Evolutionary conservation across 2,888 invertebrate species (phyloP), one percentile per base, ranked within the genome.

Genomic region (Trichopoda pennipes): DNA sequence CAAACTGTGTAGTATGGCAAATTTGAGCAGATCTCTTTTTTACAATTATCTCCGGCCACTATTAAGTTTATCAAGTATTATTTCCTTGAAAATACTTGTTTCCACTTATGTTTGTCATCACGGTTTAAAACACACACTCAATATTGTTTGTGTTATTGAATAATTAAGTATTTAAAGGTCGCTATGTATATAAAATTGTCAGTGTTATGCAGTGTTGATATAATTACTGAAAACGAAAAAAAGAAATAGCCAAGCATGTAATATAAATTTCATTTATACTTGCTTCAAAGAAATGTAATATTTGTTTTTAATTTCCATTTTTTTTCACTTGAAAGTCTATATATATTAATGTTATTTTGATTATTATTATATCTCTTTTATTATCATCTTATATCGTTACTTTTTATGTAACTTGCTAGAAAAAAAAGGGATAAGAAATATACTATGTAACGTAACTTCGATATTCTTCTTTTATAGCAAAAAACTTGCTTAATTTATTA

Each of bases 131-230:
- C 23, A 8, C 38, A 19, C 16, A 44, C 14, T 14, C 23, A 23
- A 19, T 14, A 16, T 38, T 68, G 19, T 53, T 32, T 55, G 21
- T 55, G 23, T 68, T 10, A 68, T 55, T 53, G 14, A 55, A 55
- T 68, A 68, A 68, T 68, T 55, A 42, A 68, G 3, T 68, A 68
- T 68, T 68, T 68, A 55, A 38, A 55, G 38, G 47, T 42, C 38
- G 23, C 8, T 12, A 42, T 53, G 9, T 53, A n/a, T 35, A 19
- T 12, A 32, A 14, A 19, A 32, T 35, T 35, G 19, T 1, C 19
- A 8, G 16, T 16, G 14, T 21, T 21, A 8, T 28, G 2, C 10
- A 38, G n/a, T 8, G 42, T 23, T 42, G 53, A 42, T 42, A 23
- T 23, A 55, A 68, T 42, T 55, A 68, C 32, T 14, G 17, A 10